A percentile compares a stretch with the other conserved stretches of the same genome.
Conservation (phyloP, 2,797 vertebrate species). For the Threskiornis aethiopicus region DNA sequence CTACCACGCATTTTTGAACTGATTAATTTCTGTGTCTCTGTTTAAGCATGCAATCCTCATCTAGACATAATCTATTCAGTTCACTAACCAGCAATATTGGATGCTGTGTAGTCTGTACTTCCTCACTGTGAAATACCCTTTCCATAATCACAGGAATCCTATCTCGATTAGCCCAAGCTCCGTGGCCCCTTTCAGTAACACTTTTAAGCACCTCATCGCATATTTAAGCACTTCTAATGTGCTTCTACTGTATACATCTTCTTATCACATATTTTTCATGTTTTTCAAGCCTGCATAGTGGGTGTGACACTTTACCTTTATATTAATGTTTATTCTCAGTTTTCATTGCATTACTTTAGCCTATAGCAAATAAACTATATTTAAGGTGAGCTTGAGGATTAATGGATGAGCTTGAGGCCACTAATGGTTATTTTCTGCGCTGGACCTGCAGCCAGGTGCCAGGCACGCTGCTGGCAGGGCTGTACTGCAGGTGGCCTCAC, state of each 20-base stretch:
- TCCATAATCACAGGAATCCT: neutral
- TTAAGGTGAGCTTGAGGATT: neutral
- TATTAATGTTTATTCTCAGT: neutral
- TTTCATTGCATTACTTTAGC: neutral
- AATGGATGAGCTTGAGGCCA: neutral
- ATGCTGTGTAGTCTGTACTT: neutral
- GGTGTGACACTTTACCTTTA: neutral
- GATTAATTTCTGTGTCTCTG: neutral
- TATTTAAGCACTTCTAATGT: neutral
- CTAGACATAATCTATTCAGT: neutral
- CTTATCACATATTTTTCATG: neutral
- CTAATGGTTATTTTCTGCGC: neutral
- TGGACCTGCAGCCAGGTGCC: neutral
- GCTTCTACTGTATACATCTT: neutral
- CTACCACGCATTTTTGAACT: neutral
- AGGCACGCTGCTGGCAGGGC: neutral
- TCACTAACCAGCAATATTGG: neutral
- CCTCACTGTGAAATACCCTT: neutral
- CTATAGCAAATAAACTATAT: neutral
- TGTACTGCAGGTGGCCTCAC: neutral
- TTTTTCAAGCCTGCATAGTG: neutral
- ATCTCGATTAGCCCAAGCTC: neutral
- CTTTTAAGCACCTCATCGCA: neutral
- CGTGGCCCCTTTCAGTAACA: neutral
- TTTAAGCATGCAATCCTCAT: neutral